Conservation (phyloP, 2,797 vertebrate genomes). For the Neosalanx taihuensis region DNA sequence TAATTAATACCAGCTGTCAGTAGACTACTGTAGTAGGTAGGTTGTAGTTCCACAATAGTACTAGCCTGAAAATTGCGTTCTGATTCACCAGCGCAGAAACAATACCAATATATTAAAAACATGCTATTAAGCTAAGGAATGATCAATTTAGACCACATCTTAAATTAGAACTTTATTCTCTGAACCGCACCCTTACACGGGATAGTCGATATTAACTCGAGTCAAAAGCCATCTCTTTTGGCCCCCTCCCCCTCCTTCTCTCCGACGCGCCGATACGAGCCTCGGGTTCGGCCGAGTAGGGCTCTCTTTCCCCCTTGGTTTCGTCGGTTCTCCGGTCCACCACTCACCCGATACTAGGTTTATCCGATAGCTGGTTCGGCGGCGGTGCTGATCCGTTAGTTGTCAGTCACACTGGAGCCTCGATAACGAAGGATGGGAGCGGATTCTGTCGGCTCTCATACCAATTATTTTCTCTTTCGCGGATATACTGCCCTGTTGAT, state of each 20-base stretch:
- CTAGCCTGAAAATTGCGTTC: conserved; percentile 29
- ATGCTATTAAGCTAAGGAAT: background rate
- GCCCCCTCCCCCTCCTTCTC: conserved; percentile 70
- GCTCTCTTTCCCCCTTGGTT: conserved; percentile 77
- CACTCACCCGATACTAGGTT: conserved; percentile 79
- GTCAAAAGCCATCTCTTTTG: conserved; percentile 41
- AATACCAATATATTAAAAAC: conserved; percentile 20
- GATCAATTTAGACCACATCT: conserved; percentile 5
- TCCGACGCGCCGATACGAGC: conserved; percentile 58
- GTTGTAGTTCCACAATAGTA: conserved; percentile 42
- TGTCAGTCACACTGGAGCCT: conserved; percentile 75
- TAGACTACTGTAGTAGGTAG: background rate
- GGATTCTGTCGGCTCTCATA: conserved; percentile 80
- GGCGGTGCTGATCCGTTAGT: conserved; percentile 79
- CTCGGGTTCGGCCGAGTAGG: conserved; percentile 58
- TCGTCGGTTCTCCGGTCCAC: conserved; percentile 60
- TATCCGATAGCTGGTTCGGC: conserved; percentile 71
- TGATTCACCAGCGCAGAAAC: background rate
- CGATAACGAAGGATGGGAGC: conserved; percentile 80
- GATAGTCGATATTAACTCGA: conserved; percentile 35
- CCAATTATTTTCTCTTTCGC: conserved; percentile 64
- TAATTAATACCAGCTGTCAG: conserved; percentile 10
- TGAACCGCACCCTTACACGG: conserved; percentile 58
- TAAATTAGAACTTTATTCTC: conserved; percentile 30
- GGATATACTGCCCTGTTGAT: conserved; percentile 66